Evolutionary conservation across 2,113 vertebrate species (phyloP).

Genomic region (Rhabdomys dilectus): DNA sequence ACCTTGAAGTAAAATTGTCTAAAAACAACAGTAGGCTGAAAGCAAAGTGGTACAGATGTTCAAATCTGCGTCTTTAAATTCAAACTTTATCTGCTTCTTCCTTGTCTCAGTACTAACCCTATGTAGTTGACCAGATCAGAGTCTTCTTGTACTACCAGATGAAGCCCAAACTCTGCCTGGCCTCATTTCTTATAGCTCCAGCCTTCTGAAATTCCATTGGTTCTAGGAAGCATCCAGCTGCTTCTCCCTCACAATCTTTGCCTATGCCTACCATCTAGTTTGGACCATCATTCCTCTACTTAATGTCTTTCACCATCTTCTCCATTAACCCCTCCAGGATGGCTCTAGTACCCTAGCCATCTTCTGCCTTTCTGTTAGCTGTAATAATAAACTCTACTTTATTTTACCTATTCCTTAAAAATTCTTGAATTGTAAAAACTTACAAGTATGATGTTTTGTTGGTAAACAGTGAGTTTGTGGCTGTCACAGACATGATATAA

Average conservation of each 20-base stretch:
- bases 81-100: not conserved
- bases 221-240: rapidly evolving
- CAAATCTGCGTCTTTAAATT: not conserved
- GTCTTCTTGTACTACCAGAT: too few species aligned
- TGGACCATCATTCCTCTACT: not conserved
- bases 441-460: not conserved
- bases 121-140: not conserved
- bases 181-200: not conserved
- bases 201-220: too few species aligned
- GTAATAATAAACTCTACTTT: not conserved
- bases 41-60: not conserved
- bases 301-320: not conserved
- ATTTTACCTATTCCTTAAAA: not conserved
- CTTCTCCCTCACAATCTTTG: not conserved
- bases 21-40: not conserved
- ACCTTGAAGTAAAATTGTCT: not conserved
- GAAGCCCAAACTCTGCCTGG: not conserved
- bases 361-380: not conserved
- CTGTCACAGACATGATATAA: not conserved
- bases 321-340: not conserved
- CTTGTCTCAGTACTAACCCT: not conserved
- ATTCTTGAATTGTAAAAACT: not conserved
- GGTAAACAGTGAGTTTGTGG: not conserved
- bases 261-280: not conserved
- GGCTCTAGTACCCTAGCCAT: not conserved